A percentile compares a stretch with the other conserved stretches of the same genome.
phyloP scores from a whole-genome alignment of 2,888 invertebrate species.

The Salpingus planirostris region DNA sequence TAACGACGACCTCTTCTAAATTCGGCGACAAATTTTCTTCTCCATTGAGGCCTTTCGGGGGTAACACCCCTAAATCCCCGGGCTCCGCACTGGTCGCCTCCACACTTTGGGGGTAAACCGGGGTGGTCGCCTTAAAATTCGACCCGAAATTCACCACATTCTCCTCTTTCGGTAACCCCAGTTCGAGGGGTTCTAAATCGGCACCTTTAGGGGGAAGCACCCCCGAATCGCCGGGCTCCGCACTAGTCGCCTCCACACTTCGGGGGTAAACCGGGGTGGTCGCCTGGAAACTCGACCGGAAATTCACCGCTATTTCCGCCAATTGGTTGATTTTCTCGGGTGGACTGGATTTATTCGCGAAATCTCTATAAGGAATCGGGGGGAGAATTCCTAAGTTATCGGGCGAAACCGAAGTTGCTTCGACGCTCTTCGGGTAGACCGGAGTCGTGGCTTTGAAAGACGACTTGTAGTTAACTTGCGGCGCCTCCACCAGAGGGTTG shows the following conservation, averaged over 20 bases:
- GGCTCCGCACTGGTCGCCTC: constrained; percentile 21
- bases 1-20: too few species aligned
- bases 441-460: constrained; percentile 24
- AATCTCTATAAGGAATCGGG: constrained; percentile 5
- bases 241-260: constrained; percentile 24
- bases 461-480: constrained; percentile 20
- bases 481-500: constrained; percentile 1
- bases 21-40: too few species aligned
- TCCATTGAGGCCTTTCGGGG: constrained; percentile 3
- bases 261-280: constrained; percentile 29
- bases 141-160: too few species aligned
- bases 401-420: constrained; percentile 5
- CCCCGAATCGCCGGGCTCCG: constrained; percentile 8
- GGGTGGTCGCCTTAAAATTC: constrained; percentile 26
- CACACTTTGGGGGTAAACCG: constrained; percentile 27
- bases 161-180: too few species aligned
- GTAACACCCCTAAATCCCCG: constrained; percentile 5
- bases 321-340: too few species aligned
- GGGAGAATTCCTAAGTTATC: constrained; percentile 10
- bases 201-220: constrained; percentile 7
- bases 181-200: too few species aligned
- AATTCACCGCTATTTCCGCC: too few species aligned
- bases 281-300: constrained; percentile 20
- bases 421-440: constrained; percentile 19
- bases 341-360: too few species aligned